Evolutionary conservation across 2,888 invertebrate genomes (phyloP).

Genomic region (Heliconius erato): DNA sequence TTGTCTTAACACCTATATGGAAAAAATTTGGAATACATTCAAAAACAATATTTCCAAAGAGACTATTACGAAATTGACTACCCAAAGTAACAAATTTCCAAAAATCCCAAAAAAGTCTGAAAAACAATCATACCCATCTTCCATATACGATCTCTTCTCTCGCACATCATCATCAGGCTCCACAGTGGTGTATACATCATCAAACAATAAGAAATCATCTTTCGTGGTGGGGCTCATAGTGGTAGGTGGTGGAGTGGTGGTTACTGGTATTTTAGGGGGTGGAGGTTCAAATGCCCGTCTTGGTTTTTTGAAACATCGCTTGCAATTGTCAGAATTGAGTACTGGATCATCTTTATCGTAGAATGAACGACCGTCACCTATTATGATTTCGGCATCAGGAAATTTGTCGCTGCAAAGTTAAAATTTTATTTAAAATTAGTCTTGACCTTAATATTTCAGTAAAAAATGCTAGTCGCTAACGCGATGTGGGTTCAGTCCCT

Average conservation of each 20-base stretch:
- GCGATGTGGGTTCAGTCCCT: too few relatives aligned
- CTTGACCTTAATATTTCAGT: too few relatives aligned
- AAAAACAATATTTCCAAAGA: too few relatives aligned
- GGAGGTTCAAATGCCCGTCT: constrained; percentile 50
- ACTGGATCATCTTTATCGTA: constrained; percentile 59
- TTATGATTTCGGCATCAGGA: constrained; percentile 88
- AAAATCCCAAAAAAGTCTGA: not conserved
- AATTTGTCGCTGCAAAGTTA: constrained; percentile 79
- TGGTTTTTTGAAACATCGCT: constrained; percentile 61
- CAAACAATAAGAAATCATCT: constrained; percentile 53
- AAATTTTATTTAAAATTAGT: constrained; percentile 18
- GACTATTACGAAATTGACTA: too few relatives aligned
- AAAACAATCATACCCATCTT: constrained; percentile 53
- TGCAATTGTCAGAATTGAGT: constrained; percentile 58
- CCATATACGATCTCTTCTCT: constrained; percentile 57
- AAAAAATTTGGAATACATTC: too few relatives aligned
- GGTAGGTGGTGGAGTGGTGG: constrained; percentile 15
- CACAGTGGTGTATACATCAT: constrained; percentile 54
- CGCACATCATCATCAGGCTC: constrained; percentile 53
- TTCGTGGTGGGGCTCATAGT: constrained; percentile 50
- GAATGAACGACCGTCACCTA: constrained; percentile 88
- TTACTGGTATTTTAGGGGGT: constrained; percentile 39
- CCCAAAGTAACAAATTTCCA: not conserved
- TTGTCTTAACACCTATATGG: too few relatives aligned
- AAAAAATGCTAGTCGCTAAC: too few relatives aligned